phyloP scores from a whole-genome alignment of 2,797 vertebrate genomes.

The Semotilus atromaculatus region DNA sequence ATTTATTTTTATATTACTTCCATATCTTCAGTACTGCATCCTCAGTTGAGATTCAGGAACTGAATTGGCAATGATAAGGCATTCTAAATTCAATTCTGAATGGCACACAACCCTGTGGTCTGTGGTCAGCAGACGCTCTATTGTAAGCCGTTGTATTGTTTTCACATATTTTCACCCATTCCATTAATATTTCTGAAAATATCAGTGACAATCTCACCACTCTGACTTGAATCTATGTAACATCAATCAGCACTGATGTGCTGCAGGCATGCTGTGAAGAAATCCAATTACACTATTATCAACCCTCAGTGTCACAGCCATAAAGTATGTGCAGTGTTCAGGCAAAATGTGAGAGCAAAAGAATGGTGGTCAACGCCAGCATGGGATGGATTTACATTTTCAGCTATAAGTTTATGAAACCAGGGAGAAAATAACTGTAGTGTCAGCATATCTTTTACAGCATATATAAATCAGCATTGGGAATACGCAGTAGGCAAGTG shows the following conservation, averaged over 20 bases:
- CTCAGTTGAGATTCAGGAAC: neutral
- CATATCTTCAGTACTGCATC: neutral
- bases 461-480: slow-evolving; percentile 29
- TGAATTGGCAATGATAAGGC: neutral
- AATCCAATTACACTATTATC: slow-evolving; percentile 50
- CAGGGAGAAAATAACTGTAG: slow-evolving; percentile 21
- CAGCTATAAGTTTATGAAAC: slow-evolving; percentile 37
- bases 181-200: neutral
- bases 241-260: slow-evolving; percentile 43
- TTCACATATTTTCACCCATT: neutral
- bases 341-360: neutral
- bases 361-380: slow-evolving; percentile 7
- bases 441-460: slow-evolving; percentile 27
- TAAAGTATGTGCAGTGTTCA: slow-evolving; percentile 23
- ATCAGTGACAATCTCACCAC: slow-evolving; percentile 3
- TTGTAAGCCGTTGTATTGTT: neutral
- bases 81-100: neutral
- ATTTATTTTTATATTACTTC: neutral
- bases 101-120: neutral
- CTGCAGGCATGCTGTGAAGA: slow-evolving; percentile 27
- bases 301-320: slow-evolving; percentile 27
- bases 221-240: slow-evolving; percentile 20
- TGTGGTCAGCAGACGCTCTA: neutral
- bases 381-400: slow-evolving; percentile 41
- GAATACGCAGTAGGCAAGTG: slow-evolving; percentile 20